A percentile compares a stretch with the other conserved stretches of the same genome.
These are phyloP conservation scores for Dascillus cervinus DNA, from an alignment of 2,888 invertebrate species.

Conservation along the genomic window DNA sequence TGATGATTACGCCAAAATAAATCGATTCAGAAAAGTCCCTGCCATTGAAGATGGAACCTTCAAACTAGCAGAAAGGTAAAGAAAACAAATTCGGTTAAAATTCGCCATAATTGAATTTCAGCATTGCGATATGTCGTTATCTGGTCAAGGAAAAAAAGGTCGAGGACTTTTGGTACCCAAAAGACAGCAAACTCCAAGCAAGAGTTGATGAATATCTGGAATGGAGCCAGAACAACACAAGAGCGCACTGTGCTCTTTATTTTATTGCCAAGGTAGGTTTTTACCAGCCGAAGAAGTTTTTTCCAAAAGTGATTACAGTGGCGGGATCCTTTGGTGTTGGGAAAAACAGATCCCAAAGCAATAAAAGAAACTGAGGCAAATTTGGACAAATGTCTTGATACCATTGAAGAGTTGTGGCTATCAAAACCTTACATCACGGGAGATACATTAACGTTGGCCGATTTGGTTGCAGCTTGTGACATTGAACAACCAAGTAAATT, in stretches of 20 bases:
- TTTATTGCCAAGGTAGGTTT: slow-evolving; percentile 50
- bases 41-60: slow-evolving; percentile 51
- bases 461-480: slow-evolving; percentile 68
- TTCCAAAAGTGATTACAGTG: too few species aligned
- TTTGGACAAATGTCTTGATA: slow-evolving; percentile 49
- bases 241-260: slow-evolving; percentile 51
- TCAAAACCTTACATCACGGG: slow-evolving; percentile 51
- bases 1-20: slow-evolving; percentile 44
- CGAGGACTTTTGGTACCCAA: slow-evolving; percentile 59
- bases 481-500: slow-evolving; percentile 69
- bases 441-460: slow-evolving; percentile 60
- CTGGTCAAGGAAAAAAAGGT: slow-evolving; percentile 50
- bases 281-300: too few species aligned
- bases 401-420: slow-evolving; percentile 49
- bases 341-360: too few species aligned
- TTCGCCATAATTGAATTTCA: too few species aligned
- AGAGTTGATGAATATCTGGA: slow-evolving; percentile 65
- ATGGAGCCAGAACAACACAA: slow-evolving; percentile 67
- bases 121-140: slow-evolving; percentile 66
- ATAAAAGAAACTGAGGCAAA: too few species aligned
- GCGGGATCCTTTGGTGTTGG: too few species aligned
- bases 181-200: slow-evolving; percentile 51
- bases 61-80: slow-evolving; percentile 48
- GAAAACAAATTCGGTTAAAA: too few species aligned
- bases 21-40: slow-evolving; percentile 50